Base-by-base conservation (phyloP, 2,888 invertebrate genomes). In the Campopleginae sp. region DNA sequence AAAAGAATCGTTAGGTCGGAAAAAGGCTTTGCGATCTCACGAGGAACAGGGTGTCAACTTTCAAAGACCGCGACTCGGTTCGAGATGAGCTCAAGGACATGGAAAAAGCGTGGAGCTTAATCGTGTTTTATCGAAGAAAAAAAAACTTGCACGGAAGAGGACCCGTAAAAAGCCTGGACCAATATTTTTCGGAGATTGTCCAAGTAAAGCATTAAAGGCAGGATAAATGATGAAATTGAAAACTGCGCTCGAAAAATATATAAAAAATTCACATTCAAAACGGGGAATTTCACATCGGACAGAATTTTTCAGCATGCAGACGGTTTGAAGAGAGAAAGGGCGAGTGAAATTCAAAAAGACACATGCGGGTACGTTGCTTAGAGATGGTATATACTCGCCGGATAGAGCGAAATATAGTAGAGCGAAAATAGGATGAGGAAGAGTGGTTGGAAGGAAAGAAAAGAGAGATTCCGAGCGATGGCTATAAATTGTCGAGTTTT, bases 401-500 rank as follows among this genome's bases (percentile, higher is more conserved):
- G 61, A 63, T 70, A 23, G 27, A 66, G 12, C n/a, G 12, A 17
- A 42, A 74, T 74, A 51, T 27, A 23, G 5, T 27, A 33, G 42
- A 54, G 65, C 31, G 10, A 80, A 74, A 33, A 58, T 54, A 65
- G 76, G 65, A 61, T 65, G 75, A 84, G 79, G 79, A 68, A 82
- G 48, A 48, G 27, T 58, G 72, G 74, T 19, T 66, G 74, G 14
- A 54, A 77, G 84, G 70, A 86, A 87, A 86, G 80, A 86, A 86
- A 82, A 80, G 86, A 77, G 85, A 86, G 87, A 86, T 87, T 86
- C 85, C 77, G 76, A 83, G 58, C 87, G 86, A 87, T 87, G 80
- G 88, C 88, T 92, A 92, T 92, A 93, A 93, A 92, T 93, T 90
- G 89, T 92, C 89, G 89, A 90, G 86, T 90, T 91, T 90, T 87